Evolutionary conservation across 2,888 invertebrate genomes (phyloP), one percentile per base, ranked within the genome.

Genomic region (Macrophya alboannulata): DNA sequence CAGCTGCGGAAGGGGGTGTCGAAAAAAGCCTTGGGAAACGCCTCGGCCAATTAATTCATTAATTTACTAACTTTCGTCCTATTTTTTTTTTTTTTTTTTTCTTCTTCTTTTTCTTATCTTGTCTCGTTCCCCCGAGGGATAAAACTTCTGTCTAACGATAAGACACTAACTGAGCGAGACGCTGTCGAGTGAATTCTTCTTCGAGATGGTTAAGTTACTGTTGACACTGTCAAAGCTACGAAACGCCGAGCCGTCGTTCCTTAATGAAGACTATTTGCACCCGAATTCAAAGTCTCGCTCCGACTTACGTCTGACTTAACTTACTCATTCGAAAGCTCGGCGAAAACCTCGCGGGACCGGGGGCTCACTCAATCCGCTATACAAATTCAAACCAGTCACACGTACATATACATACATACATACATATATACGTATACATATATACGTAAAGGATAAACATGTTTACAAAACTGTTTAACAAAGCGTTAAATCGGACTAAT

Each of bases 221-320:
- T 77, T 77, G 77, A 77, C 51, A 77, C 51, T 77, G 77, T 77
- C 77, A 55, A 77, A 43, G n/a, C 43, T 74, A 25, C 45, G 74
- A 45, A 45, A 74, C 74, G 17, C 43, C 43, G 74, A 45, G 21
- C 45, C 74, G 17, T n/a, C 43, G 40, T 25, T 45, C 74, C 45
- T 43, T 74, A 74, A 74, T 74, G 74, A 74, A 74, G 74, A 45
- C 74, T 74, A 74, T 74, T 74, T 74, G 74, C 74, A 45, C 9
- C 74, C 74, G 21, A 74, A 74, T 74, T 43, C 45, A 43, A 45
- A 74, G 74, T 45, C 74, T 45, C 74, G 74, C 45, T 45, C 43
- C 43, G 45, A 74, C 37, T 62, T 62, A 71, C 71, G 17, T 62
- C 62, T 12, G 21, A 62, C 71, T 71, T 37, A 71, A n/a, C 40